Percentiles rank a stretch among this genome's conserved stretches.
phyloP scores from a whole-genome alignment of 2,113 vertebrate species.

The Nymphicus hollandicus region DNA sequence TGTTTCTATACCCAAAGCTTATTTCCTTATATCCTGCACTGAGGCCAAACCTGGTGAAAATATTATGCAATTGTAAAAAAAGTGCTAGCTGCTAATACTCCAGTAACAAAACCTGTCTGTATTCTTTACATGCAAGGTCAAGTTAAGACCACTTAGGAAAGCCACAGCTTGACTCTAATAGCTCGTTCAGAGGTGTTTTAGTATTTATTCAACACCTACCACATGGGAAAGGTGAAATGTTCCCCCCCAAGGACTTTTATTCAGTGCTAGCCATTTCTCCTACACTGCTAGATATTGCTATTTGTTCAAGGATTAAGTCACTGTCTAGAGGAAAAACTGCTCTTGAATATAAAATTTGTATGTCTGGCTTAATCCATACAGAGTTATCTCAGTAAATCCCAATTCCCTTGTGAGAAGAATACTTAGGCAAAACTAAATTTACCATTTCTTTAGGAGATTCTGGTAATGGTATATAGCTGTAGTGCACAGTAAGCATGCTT shows the following conservation, averaged over 20 bases:
- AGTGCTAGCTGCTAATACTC: background rate
- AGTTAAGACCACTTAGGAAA: background rate
- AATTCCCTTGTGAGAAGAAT: background rate
- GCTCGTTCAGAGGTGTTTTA: background rate
- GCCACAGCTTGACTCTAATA: background rate
- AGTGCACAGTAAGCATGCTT: background rate
- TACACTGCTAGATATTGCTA: background rate
- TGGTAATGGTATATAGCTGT: background rate
- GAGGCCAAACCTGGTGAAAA: background rate
- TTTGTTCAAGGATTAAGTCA: background rate
- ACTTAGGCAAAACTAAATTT: background rate
- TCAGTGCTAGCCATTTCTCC: background rate
- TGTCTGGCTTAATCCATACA: background rate
- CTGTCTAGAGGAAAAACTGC: background rate
- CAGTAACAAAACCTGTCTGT: background rate
- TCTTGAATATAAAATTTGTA: background rate
- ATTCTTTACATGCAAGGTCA: background rate
- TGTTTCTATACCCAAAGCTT: background rate
- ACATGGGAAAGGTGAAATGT: background rate
- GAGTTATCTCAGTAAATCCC: background rate
- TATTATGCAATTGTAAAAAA: background rate
- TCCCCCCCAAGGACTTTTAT: background rate
- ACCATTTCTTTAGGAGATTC: background rate
- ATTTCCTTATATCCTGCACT: background rate
- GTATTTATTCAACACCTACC: background rate